A percentile compares a stretch with the other conserved stretches of the same genome.
These are phyloP conservation scores for Drosophila bocki DNA, from an alignment of 1,140 invertebrate genomes.

Conservation along the genomic window DNA sequence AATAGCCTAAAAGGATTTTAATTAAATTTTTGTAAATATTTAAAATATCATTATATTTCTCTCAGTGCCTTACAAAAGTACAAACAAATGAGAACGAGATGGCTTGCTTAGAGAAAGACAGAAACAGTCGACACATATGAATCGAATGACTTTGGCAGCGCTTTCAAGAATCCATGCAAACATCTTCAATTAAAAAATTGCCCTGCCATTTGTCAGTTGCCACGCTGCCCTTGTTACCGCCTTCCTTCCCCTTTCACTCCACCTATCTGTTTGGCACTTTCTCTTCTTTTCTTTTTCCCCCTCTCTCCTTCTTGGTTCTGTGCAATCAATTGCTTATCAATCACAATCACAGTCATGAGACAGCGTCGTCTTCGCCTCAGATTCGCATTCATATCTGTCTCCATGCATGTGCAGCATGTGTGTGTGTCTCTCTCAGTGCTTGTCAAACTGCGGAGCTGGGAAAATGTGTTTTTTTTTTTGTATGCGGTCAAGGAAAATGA, in stretches of 20 bases:
- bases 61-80: neutral
- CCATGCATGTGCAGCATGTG: constrained; percentile 20
- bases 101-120: neutral
- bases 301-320: neutral
- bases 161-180: constrained; percentile 73
- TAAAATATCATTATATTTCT: neutral
- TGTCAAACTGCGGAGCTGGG: constrained; percentile 39
- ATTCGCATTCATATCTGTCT: constrained; percentile 62
- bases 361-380: constrained; percentile 57
- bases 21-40: no score
- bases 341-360: constrained; percentile 76
- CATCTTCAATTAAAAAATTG: constrained; percentile 82
- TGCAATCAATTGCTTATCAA: constrained; percentile 74
- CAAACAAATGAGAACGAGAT: neutral
- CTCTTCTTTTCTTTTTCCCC: neutral
- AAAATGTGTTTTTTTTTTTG: constrained; percentile 3
- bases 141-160: constrained; percentile 63
- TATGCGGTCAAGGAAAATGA: neutral
- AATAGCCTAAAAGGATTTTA: no score
- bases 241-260: neutral
- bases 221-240: constrained; percentile 7
- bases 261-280: constrained; percentile 4
- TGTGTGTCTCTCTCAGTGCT: constrained; percentile 22
- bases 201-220: constrained; percentile 74
- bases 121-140: constrained; percentile 31